Base-by-base conservation (phyloP, 2,797 vertebrate genomes). In the Lates japonicus region DNA sequence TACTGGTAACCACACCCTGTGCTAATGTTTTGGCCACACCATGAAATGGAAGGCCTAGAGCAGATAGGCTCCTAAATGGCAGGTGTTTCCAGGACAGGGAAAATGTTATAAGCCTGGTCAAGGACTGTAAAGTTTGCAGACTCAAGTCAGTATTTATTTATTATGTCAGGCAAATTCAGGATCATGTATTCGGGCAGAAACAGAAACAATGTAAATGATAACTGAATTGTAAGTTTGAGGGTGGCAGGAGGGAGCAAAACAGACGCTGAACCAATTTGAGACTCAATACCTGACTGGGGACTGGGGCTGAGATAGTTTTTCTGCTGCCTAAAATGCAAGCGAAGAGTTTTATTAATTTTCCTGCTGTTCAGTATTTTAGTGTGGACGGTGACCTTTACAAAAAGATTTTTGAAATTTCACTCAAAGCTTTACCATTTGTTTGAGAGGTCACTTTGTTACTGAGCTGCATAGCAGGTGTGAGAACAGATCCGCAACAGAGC, bases 391-490 rank as follows among this genome's bases (percentile, higher is more conserved):
- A 51, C 1, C 8, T 74, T 52, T 3, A 51, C 25, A 12, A 48
- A 25, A 52, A 52, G 25, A 4, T n/a, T 54, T 3, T 20, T 17
- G 55, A 44, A 69, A 37, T 55, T 73, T 59, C 29, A 46, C 52
- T 41, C 2, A 3, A 44, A 5, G 4, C n/a, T n/a, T n/a, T n/a
- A n/a, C n/a, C n/a, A n/a, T n/a, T n/a, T n/a, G n/a, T n/a, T n/a
- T n/a, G n/a, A n/a, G n/a, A n/a, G n/a, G n/a, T n/a, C n/a, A n/a
- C n/a, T n/a, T n/a, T n/a, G n/a, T n/a, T 49, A 17, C 65, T 62
- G 73, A 87, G 71, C 64, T 65, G 73, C 58, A 60, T 20, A 75
- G 81, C 77, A 92, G 89, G 85, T 90, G 76, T 11, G 60, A 80
- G 78, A 69, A 49, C 42, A 70, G n/a, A 90, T 82, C 68, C 78